A percentile compares a stretch with the other conserved stretches of the same genome.
Evolutionary conservation across 1,140 invertebrate genomes (phyloP).

Genomic region (Radopholus similis): DNA sequence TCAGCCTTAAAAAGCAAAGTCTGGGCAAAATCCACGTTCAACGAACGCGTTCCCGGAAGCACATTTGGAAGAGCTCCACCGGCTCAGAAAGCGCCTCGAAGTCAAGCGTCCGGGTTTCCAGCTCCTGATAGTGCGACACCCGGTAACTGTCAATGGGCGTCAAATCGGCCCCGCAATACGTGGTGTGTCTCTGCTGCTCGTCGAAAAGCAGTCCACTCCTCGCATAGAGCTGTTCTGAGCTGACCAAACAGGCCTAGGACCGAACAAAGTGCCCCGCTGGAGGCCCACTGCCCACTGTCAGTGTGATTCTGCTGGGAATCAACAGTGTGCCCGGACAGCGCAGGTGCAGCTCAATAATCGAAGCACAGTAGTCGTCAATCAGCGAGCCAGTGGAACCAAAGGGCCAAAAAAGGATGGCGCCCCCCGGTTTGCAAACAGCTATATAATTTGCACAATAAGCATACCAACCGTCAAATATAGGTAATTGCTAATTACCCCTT

Average conservation of each 20-base stretch:
- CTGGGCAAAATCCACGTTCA: not conserved
- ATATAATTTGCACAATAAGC: not conserved
- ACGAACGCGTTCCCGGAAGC: conserved; percentile 1
- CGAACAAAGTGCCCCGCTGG: no score
- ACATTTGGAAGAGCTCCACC: conserved; percentile 22
- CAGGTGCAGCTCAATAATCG: conserved; percentile 23
- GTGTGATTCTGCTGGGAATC: conserved; percentile 9
- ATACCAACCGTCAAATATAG: not conserved
- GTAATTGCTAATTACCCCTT: not conserved
- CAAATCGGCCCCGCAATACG: conserved; percentile 26
- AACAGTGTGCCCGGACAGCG: conserved; percentile 9
- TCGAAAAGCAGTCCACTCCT: conserved; percentile 17
- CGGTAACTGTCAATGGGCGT: conserved; percentile 17
- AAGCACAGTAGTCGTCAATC: conserved; percentile 25
- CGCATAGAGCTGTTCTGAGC: conserved; percentile 7
- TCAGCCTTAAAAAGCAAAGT: conserved; percentile 3
- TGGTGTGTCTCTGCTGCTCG: not conserved
- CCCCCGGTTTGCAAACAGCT: conserved; percentile 20
- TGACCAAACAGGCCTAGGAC: conserved; percentile 16
- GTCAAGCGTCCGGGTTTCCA: conserved; percentile 18
- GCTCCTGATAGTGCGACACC: conserved; percentile 24
- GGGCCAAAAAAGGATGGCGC: conserved; percentile 24
- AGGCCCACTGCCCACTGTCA: not conserved
- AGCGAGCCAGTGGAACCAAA: conserved; percentile 15
- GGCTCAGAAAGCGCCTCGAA: conserved; percentile 19